Conservation (phyloP, 2,888 invertebrate species). For the Pyrrhosoma nymphula region DNA sequence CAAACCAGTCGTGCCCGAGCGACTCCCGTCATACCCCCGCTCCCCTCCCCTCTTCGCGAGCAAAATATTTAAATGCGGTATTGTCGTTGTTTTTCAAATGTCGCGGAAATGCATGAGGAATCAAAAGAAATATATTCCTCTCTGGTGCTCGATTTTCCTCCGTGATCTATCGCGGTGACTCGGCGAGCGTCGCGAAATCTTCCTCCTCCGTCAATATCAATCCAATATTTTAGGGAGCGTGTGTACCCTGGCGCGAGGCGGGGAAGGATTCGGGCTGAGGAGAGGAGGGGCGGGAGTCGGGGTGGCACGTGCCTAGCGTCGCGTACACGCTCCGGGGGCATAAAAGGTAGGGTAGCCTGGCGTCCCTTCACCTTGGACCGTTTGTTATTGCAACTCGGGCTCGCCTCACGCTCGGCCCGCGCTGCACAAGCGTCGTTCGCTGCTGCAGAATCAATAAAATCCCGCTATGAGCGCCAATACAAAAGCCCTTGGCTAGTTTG, state of each 20-base stretch:
- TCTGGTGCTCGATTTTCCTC: neutral
- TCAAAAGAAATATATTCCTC: neutral
- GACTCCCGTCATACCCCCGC: neutral
- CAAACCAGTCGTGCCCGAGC: neutral
- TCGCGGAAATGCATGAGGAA: neutral
- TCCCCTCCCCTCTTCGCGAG: neutral
- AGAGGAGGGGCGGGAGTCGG: neutral
- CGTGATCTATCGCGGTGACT: neutral
- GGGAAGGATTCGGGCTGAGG: too few relatives aligned
- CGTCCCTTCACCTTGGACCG: conserved; percentile 51
- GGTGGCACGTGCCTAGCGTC: neutral
- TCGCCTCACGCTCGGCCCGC: neutral
- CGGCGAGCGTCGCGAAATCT: neutral
- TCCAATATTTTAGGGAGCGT: conserved; percentile 15
- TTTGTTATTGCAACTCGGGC: conserved; percentile 58
- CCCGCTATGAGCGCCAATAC: conserved; percentile 46
- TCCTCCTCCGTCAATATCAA: conserved; percentile 12
- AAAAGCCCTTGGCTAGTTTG: neutral
- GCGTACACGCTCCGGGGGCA: neutral
- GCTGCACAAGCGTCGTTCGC: conserved; percentile 56
- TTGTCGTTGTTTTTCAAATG: conserved; percentile 13
- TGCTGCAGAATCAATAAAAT: conserved; percentile 57
- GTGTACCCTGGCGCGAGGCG: too few relatives aligned
- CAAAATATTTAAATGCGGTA: conserved; percentile 21
- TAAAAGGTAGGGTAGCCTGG: conserved; percentile 43